Evolutionary conservation across 2,888 invertebrate genomes (phyloP).

Genomic region (Tachina grossa): DNA sequence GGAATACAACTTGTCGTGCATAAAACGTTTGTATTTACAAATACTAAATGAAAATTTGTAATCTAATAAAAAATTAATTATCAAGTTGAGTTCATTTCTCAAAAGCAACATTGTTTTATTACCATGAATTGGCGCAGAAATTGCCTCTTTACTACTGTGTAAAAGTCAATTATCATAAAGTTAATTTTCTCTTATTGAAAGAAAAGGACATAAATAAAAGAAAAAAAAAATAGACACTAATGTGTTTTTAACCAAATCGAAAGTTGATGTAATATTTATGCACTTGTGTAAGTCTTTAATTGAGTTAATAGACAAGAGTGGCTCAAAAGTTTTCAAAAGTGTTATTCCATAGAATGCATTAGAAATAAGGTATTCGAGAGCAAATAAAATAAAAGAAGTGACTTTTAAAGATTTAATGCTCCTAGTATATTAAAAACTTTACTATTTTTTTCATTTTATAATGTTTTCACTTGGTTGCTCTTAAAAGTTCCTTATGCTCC

Average conservation of each 20-base stretch:
- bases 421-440: too few species aligned
- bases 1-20: neutral
- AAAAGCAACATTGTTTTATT: conserved; percentile 10
- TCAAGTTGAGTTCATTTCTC: conserved; percentile 14
- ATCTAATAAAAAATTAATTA: conserved; percentile 41
- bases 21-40: neutral
- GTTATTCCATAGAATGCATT: too few species aligned
- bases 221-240: neutral
- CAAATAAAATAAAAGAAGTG: too few species aligned
- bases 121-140: neutral
- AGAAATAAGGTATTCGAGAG: too few species aligned
- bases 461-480: too few species aligned
- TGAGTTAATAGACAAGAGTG: too few species aligned
- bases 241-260: neutral
- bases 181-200: neutral
- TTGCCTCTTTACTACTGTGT: conserved; percentile 9
- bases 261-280: neutral
- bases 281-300: too few species aligned
- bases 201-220: neutral
- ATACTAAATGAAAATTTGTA: conserved; percentile 14
- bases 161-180: conserved; percentile 35
- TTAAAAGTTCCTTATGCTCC: too few species aligned
- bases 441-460: too few species aligned
- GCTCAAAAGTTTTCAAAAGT: too few species aligned
- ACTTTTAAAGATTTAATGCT: too few species aligned